Conservation (phyloP, 2,113 vertebrate genomes). For the Parotia lawesii region DNA sequence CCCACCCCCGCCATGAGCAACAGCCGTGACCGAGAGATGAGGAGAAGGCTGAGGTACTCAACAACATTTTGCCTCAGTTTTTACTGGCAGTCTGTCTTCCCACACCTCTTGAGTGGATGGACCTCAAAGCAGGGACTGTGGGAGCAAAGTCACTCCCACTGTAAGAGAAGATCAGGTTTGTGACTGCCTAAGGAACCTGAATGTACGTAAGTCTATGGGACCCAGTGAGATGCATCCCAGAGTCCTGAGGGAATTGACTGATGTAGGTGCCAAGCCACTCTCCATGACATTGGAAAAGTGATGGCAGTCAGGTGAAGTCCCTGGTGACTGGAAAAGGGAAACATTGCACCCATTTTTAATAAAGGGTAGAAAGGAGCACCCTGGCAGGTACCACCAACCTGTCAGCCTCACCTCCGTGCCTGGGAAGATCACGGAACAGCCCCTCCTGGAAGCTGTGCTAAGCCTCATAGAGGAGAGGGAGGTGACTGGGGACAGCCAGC, state of each 20-base stretch:
- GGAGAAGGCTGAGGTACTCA: neutral
- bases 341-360: neutral
- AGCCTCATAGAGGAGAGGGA: neutral
- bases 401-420: neutral
- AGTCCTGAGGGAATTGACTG: neutral
- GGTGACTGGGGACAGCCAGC: neutral
- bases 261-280: neutral
- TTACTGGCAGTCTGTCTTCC: neutral
- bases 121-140: neutral
- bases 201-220: neutral
- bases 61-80: neutral
- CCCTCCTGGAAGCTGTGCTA: neutral
- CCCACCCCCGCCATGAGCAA: fast-evolving
- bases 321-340: neutral
- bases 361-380: neutral
- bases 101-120: neutral
- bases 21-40: neutral
- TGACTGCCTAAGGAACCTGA: neutral
- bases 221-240: neutral
- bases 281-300: neutral
- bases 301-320: neutral
- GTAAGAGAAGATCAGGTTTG: neutral
- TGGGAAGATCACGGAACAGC: neutral
- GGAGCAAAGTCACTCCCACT: neutral
- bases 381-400: neutral